These are phyloP conservation scores for Eurosta solidaginis DNA, from an alignment of 1,140 invertebrate species.

Conservation along the genomic window DNA sequence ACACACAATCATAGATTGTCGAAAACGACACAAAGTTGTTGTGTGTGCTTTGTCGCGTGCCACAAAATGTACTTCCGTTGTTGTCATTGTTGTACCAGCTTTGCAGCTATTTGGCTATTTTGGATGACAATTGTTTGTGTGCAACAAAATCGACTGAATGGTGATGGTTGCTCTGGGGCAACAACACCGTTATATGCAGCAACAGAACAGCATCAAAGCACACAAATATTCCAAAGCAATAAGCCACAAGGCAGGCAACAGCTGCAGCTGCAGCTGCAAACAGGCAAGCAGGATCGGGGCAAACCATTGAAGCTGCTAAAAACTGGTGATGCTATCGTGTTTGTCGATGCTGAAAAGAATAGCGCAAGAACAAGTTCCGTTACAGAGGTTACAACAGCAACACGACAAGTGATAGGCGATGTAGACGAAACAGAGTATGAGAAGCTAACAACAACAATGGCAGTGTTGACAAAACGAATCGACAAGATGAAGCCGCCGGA, in stretches of 20 bases:
- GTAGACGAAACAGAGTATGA: slow-evolving; percentile 22
- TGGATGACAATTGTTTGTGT: slow-evolving; percentile 49
- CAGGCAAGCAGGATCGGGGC: not conserved
- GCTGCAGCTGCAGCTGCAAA: not conserved
- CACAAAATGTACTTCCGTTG: slow-evolving; percentile 29
- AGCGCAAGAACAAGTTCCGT: not conserved
- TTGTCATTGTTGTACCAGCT: not conserved
- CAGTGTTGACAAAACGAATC: not conserved
- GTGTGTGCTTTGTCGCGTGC: not conserved
- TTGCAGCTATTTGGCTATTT: slow-evolving; percentile 51
- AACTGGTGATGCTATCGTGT: not conserved
- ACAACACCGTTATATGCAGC: slow-evolving; percentile 32
- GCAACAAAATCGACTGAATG: slow-evolving; percentile 46
- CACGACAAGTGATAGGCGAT: slow-evolving; percentile 33
- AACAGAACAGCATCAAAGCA: slow-evolving; percentile 27
- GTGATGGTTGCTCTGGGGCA: slow-evolving; percentile 38
- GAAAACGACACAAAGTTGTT: too few species aligned
- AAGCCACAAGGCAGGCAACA: slow-evolving; percentile 11
- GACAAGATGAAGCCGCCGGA: slow-evolving; percentile 5
- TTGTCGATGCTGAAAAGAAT: not conserved
- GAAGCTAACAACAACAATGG: not conserved
- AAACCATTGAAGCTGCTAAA: not conserved
- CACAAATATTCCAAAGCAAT: not conserved
- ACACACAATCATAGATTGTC: not conserved
- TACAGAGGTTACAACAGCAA: not conserved